Percentiles rank a stretch among this genome's conserved stretches.
phyloP scores from a whole-genome alignment of 2,113 vertebrate genomes.

The Myrmecophaga tridactyla region DNA sequence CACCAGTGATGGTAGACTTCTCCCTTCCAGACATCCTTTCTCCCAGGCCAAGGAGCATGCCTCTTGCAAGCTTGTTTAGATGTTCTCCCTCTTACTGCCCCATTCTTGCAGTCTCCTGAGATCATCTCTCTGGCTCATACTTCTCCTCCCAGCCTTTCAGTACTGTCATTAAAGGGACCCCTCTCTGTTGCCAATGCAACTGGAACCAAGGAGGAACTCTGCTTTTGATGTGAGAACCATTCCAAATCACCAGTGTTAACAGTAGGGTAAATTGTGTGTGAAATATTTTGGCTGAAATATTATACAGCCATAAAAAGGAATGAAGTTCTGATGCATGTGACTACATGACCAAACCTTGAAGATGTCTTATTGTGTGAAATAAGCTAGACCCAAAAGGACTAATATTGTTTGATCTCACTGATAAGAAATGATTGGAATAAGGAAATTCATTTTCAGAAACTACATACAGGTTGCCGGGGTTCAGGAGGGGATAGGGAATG shows the following conservation, averaged over 20 bases:
- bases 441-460: too few species aligned
- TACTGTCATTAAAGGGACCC: neutral
- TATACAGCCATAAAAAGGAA: too few species aligned
- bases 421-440: too few species aligned
- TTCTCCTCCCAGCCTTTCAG: neutral
- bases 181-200: neutral
- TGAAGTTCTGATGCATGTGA: too few species aligned
- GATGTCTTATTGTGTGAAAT: too few species aligned
- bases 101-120: neutral
- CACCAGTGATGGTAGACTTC: neutral
- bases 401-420: too few species aligned
- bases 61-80: neutral
- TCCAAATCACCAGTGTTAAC: neutral
- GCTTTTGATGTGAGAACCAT: neutral
- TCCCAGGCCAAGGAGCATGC: neutral
- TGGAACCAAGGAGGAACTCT: neutral
- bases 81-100: neutral
- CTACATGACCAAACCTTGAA: too few species aligned
- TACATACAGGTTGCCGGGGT: too few species aligned
- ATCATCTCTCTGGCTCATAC: neutral
- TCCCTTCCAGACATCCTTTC: neutral
- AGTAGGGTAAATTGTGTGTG: too few species aligned
- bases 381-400: too few species aligned
- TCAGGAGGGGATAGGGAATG: too few species aligned
- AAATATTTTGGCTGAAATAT: too few species aligned